A percentile compares a stretch with the other conserved stretches of the same genome.
phyloP scores from a whole-genome alignment of 2,888 invertebrate genomes.

The Drosophila acutilabella region DNA sequence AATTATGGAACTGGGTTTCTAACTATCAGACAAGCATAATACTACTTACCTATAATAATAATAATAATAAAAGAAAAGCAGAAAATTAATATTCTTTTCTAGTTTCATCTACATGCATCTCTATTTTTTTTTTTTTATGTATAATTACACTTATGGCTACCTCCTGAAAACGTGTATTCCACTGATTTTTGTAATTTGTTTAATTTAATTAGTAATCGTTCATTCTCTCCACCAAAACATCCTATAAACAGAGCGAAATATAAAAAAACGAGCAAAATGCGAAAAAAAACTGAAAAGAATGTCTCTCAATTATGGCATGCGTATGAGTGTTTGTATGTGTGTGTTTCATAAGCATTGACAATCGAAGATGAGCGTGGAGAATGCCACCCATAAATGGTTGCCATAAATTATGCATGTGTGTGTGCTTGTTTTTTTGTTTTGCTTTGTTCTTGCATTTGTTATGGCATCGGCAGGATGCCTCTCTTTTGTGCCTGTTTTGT shows the following conservation, averaged over 20 bases:
- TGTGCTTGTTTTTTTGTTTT: conserved; percentile 4
- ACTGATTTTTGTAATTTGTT: background rate
- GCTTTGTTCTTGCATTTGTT: conserved; percentile 9
- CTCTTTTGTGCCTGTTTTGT: conserved; percentile 11
- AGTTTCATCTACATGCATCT: conserved; percentile 20
- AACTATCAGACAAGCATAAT: background rate
- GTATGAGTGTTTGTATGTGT: background rate
- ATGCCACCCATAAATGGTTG: conserved; percentile 35
- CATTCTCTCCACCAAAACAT: background rate
- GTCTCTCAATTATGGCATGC: background rate
- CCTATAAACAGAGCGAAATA: conserved; percentile 8
- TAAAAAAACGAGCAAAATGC: background rate
- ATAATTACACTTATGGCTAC: background rate
- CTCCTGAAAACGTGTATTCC: background rate
- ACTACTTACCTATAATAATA: background rate
- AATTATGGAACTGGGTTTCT: background rate
- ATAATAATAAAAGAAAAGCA: background rate
- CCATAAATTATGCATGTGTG: conserved; percentile 37
- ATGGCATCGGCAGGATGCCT: conserved; percentile 42
- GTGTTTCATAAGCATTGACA: conserved; percentile 13
- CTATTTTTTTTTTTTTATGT: background rate
- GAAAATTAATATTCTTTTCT: background rate
- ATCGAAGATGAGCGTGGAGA: conserved; percentile 26
- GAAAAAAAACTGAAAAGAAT: background rate
- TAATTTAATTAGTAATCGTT: background rate